phyloP scores from a whole-genome alignment of 2,797 vertebrate species.

The Lophius americanus region DNA sequence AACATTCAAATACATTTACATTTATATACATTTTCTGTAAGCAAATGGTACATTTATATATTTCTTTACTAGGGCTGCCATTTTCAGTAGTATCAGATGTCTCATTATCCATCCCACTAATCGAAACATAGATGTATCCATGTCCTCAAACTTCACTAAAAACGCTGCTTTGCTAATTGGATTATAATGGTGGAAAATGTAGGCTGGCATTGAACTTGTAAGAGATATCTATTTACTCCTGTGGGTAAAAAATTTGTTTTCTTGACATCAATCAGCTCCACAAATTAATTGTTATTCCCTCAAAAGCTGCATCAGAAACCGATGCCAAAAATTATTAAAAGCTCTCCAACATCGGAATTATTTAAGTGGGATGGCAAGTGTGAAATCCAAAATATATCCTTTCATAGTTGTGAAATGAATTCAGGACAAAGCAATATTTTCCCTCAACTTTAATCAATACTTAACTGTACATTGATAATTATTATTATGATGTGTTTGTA shows the following conservation, averaged over 20 bases:
- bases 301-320: constrained; percentile 72
- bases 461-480: constrained; percentile 32
- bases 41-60: not conserved
- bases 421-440: constrained; percentile 47
- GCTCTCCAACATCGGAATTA: constrained; percentile 54
- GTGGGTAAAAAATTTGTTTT: constrained; percentile 62
- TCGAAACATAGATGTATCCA: constrained; percentile 50
- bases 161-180: constrained; percentile 69
- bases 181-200: constrained; percentile 76
- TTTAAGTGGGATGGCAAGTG: constrained; percentile 70
- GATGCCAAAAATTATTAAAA: constrained; percentile 76
- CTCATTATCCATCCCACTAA: constrained; percentile 29
- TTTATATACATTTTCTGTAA: no score
- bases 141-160: constrained; percentile 45
- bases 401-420: constrained; percentile 38
- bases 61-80: constrained; percentile 6
- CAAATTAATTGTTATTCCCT: constrained; percentile 78
- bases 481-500: not conserved
- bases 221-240: constrained; percentile 64
- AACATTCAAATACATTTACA: no score
- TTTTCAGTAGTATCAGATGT: constrained; percentile 27
- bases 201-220: constrained; percentile 67
- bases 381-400: constrained; percentile 67
- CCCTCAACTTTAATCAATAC: constrained; percentile 31
- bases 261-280: constrained; percentile 71